Base-by-base conservation (phyloP, 2,888 invertebrate genomes). In the Pelosia muscerda region DNA sequence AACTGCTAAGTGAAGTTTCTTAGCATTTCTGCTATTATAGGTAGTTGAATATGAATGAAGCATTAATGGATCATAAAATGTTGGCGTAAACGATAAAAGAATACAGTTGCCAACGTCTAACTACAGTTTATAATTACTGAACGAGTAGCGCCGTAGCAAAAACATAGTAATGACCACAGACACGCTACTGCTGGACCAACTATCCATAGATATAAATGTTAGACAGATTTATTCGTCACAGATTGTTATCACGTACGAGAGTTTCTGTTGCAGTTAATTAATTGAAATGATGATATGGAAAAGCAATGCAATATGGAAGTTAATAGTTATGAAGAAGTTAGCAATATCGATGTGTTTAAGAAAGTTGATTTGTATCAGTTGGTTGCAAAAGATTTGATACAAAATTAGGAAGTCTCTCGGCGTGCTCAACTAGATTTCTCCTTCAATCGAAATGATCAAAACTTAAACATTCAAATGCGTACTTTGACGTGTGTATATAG, bases 121-220 rank as follows among this genome's bases (percentile, higher is more conserved):
- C 84, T 81, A 84, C 78, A 80, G 77, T 83, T 86, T 81, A 84
- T 87, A 85, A 88, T 88, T 90, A 87, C 81, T 81, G 78, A 80
- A 85, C 84, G 78, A 86, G 85, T 86, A 86, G 84, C 84, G 85
- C 84, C 84, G 82, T 75, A 79, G 84, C 86, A 90, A 91, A 91
- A 92, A 87, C 76, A 69, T 79, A 81, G 80, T 73, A 78, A 76
- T 73, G 75, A 75, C 83, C 80, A 83, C 81, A 81, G 76, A 82
- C 79, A 83, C 84, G 84, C 87, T 84, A 83, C 83, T 83, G 72
- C 64, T 74, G 77, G 82, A 84, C 86, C 83, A 86, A 85, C 81
- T 83, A 84, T 84, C 82, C 82, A 79, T 76, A 83, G 86, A 83
- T 86, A 86, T 86, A 82, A 81, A 75, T 76, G 78, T 82, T 81